These are phyloP conservation scores for Pteropus alecto DNA, from an alignment of 2,113 vertebrate species.

Conservation along the genomic window DNA sequence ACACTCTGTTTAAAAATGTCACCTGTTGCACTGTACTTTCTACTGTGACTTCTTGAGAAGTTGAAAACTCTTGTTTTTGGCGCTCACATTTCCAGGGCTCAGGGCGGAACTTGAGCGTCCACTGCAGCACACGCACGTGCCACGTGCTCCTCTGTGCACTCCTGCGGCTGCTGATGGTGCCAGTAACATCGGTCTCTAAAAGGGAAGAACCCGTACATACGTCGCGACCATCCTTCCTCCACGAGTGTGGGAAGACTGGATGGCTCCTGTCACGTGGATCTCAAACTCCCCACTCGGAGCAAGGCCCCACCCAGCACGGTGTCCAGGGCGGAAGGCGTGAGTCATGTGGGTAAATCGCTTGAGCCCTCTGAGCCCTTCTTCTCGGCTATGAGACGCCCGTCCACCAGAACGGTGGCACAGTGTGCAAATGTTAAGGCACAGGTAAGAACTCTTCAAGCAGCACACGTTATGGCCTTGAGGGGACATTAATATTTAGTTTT, in stretches of 20 bases:
- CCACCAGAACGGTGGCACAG: fast-evolving
- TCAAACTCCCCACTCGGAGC: neutral
- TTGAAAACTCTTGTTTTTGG: neutral
- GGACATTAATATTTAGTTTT: neutral
- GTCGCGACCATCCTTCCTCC: neutral
- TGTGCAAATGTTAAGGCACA: neutral
- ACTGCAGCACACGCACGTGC: fast-evolving
- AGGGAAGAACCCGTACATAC: fast-evolving
- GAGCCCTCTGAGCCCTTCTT: neutral
- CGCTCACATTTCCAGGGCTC: too few species aligned
- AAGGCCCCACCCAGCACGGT: neutral
- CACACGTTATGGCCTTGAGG: neutral
- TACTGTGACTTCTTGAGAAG: neutral
- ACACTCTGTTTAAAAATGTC: neutral
- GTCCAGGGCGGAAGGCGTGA: neutral
- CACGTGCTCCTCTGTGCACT: neutral
- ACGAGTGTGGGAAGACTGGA: neutral
- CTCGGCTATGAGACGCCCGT: neutral
- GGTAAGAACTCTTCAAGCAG: neutral
- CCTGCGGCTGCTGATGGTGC: neutral
- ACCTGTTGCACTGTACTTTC: neutral
- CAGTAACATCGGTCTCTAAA: neutral
- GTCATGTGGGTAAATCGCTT: neutral
- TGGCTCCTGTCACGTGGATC: fast-evolving
- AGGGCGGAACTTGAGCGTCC: neutral